Evolutionary conservation across 2,888 invertebrate genomes (phyloP), one percentile per base, ranked within the genome.

Genomic region (Julus scanicus): DNA sequence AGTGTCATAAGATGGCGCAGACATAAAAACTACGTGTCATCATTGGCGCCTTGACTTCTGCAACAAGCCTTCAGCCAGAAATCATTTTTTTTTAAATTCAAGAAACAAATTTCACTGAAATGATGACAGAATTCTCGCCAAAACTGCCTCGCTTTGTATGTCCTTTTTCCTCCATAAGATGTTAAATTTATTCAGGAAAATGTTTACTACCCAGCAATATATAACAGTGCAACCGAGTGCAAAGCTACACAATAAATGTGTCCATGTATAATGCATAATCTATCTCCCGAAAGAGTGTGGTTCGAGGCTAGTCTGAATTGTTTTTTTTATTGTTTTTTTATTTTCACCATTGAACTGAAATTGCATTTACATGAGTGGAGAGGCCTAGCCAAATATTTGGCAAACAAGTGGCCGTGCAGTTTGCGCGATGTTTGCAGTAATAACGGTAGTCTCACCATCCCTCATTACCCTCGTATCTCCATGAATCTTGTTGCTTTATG

Each of bases 221-320:
- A 9, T 63, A 63, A 17, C 57, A 17, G 17, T 2, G 57, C 57
- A 57, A 6, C n/a, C n/a, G 20, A 20, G 63, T 63, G 63, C 63
- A 63, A 20, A 20, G 63, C 8, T 20, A 20, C 20, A 20, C 63
- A 63, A 20, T 63, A 63, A 63, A 63, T 63, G 63, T 63, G 63
- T 20, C 63, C 63, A 63, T 63, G 63, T 63, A 63, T 63, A 63
- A 63, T 63, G 63, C 63, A 63, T 63, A 63, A 63, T 63, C 63
- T 57, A 13, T 13, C 57, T 17, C 57, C 17, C 63, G 20, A 63
- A 63, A 63, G 20, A 63, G 63, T 20, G 63, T 63, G 63, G 63
- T 63, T 63, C 20, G 63, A 63, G 63, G 63, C 63, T 20, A 63
- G 20, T 20, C 20, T 5, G 63, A 63, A 63, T 63, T 63, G 63